These are phyloP conservation scores for Aurelia sp. DNA, from an alignment of 30 jellyfish, hydroid and myxozoan species.

Conservation along the genomic window DNA sequence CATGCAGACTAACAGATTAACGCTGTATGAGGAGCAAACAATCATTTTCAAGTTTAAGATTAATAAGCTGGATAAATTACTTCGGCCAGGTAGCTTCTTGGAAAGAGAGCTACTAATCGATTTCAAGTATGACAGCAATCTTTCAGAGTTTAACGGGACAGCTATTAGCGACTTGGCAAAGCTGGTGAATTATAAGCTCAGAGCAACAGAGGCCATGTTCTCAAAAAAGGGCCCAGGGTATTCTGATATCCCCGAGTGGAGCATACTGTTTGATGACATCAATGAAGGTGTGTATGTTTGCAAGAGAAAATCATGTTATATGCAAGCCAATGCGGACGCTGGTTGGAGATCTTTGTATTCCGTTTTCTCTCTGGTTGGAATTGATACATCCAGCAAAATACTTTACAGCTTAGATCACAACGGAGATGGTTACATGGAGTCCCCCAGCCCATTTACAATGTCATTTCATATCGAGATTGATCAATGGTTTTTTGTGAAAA, in stretches of 20 bases:
- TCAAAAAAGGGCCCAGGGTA: no score
- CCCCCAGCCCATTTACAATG: not conserved
- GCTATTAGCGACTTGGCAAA: not conserved
- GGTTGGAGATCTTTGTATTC: slow-evolving; percentile 4
- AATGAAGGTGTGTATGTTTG: slow-evolving; percentile 18
- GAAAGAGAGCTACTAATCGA: slow-evolving; percentile 3
- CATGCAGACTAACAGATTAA: slow-evolving; percentile 3
- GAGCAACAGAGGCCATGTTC: not conserved
- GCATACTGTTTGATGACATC: slow-evolving; percentile 32
- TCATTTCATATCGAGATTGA: slow-evolving; percentile 6
- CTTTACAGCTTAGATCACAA: slow-evolving; percentile 1
- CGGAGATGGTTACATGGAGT: not conserved
- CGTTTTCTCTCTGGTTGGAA: not conserved
- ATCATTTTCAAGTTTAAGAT: slow-evolving; percentile 3
- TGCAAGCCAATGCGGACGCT: not conserved
- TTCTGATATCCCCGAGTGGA: not conserved
- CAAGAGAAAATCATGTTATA: slow-evolving; percentile 1
- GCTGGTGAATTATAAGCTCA: not conserved
- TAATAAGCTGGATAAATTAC: not conserved
- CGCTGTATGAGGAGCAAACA: slow-evolving; percentile 2
- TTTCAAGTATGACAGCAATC: slow-evolving; percentile 4
- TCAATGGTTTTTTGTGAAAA: slow-evolving; percentile 1
- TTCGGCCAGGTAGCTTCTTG: not conserved
- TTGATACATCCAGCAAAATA: slow-evolving; percentile 16
- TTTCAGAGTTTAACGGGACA: slow-evolving; percentile 11